A percentile compares a stretch with the other conserved stretches of the same genome.
phyloP scores from a whole-genome alignment of 2,797 vertebrate genomes.

The Propithecus deckenii region DNA sequence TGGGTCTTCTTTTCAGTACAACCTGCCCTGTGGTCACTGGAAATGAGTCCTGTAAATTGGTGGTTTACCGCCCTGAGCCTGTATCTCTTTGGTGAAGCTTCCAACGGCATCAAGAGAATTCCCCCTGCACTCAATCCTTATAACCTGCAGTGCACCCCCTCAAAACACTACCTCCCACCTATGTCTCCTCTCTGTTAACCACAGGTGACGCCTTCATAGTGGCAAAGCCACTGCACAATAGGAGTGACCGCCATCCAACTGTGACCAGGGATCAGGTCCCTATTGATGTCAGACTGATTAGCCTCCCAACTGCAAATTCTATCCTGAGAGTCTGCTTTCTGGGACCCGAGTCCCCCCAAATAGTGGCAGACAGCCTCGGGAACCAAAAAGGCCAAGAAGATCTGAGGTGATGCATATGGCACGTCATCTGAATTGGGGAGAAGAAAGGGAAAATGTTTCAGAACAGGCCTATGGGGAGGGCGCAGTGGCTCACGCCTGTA shows the following conservation, averaged over 20 bases:
- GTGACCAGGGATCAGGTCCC: neutral
- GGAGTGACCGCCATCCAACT: neutral
- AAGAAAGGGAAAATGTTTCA: neutral
- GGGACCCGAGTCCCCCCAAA: neutral
- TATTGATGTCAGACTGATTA: neutral
- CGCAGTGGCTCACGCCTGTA: no score
- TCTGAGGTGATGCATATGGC: fast-evolving
- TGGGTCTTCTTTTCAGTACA: neutral
- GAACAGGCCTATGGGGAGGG: no score
- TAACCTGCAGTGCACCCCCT: no score
- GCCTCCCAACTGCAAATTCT: neutral
- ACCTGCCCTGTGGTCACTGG: neutral
- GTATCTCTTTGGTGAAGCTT: neutral
- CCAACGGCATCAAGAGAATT: neutral
- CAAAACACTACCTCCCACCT: neutral
- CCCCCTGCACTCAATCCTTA: neutral
- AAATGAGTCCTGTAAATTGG: no score
- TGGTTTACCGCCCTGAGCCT: neutral
- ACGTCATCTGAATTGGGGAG: fast-evolving
- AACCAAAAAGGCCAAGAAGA: neutral
- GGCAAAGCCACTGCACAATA: fast-evolving
- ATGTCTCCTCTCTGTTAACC: neutral
- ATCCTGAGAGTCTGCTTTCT: neutral
- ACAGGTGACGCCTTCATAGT: neutral
- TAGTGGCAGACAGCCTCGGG: neutral